Evolutionary conservation across 2,113 vertebrate genomes (phyloP).

Genomic region (Calyptomena viridis): DNA sequence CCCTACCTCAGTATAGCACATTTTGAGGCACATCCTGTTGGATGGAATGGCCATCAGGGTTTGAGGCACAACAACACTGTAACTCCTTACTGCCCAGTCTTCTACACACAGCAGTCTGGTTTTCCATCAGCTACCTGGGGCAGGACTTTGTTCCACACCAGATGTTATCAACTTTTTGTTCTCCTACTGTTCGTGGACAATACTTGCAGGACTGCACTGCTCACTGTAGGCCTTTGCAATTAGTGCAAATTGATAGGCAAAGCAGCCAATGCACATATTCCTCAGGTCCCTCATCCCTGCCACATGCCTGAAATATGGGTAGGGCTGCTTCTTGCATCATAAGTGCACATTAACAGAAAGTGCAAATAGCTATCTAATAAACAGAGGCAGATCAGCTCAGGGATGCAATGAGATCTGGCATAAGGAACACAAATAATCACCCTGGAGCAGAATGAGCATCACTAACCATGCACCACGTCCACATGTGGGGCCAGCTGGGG

Average conservation of each 20-base stretch:
- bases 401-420: conserved; percentile 35
- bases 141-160: neutral
- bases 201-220: neutral
- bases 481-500: neutral
- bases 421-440: conserved; percentile 52
- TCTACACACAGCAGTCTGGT: neutral
- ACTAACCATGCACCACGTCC: neutral
- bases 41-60: neutral
- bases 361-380: conserved; percentile 23
- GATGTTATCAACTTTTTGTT: neutral
- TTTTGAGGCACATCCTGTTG: neutral
- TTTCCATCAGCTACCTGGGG: neutral
- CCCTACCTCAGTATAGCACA: neutral
- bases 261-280: neutral
- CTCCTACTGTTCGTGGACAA: neutral
- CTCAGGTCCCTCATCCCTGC: neutral
- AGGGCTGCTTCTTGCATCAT: neutral
- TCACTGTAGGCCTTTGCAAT: neutral
- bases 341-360: conserved; percentile 30
- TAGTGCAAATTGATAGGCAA: neutral
- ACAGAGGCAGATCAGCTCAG: neutral
- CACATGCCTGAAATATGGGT: neutral
- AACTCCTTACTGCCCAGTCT: neutral
- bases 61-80: neutral
- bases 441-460: neutral